Conservation (phyloP, 2,113 vertebrate genomes). For the Ranitomeya variabilis region DNA sequence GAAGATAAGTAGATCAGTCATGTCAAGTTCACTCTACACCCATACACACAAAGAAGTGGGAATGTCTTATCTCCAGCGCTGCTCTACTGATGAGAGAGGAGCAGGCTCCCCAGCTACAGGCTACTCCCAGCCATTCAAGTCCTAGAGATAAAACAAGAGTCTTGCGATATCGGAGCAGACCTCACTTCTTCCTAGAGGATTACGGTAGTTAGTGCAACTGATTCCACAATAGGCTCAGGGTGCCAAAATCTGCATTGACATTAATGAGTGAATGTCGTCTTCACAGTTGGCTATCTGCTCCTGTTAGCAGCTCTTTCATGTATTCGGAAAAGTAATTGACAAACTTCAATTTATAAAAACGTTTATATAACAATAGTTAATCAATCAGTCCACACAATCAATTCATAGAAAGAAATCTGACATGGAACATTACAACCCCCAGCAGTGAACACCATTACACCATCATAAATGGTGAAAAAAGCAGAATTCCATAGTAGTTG, state of each 20-base stretch:
- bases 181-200: conserved; percentile 11
- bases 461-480: too few species aligned
- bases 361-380: neutral
- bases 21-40: conserved; percentile 47
- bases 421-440: too few species aligned
- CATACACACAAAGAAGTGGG: conserved; percentile 37
- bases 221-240: neutral
- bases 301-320: neutral
- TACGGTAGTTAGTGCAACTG: neutral
- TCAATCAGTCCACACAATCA: too few species aligned
- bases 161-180: conserved; percentile 18
- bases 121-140: conserved; percentile 28
- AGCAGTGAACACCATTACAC: too few species aligned
- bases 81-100: conserved; percentile 35
- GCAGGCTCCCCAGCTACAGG: conserved; percentile 15
- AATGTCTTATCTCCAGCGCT: conserved; percentile 45
- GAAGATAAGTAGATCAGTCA: conserved; percentile 48
- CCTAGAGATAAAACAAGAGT: conserved; percentile 34
- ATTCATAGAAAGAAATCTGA: too few species aligned
- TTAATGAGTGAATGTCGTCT: neutral
- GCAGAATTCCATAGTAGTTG: too few species aligned
- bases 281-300: neutral
- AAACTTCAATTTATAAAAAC: neutral
- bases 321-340: neutral
- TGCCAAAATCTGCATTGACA: neutral